Conservation (phyloP, 2,888 invertebrate species). For the Apotomis capreana region DNA sequence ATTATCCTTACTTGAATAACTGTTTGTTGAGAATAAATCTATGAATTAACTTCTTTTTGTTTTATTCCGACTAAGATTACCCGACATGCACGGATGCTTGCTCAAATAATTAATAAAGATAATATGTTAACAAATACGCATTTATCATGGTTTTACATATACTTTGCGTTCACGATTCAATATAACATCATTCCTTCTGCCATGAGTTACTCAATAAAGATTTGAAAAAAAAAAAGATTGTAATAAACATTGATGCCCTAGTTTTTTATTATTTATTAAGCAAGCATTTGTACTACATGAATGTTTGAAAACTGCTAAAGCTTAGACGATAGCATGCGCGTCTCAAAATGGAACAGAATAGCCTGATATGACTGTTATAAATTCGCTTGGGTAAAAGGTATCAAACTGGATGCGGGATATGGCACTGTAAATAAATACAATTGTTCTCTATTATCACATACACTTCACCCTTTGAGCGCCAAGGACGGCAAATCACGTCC, state of each 20-base stretch:
- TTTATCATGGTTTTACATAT: no score
- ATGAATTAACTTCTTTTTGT: conserved; percentile 63
- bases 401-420: not conserved
- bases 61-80: conserved; percentile 62
- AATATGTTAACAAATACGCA: not conserved
- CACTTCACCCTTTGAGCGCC: not conserved
- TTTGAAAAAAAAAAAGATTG: no score
- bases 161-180: no score
- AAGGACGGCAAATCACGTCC: no score
- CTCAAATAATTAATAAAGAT: not conserved
- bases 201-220: no score
- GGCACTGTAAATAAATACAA: not conserved
- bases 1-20: conserved; percentile 46
- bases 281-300: conserved; percentile 9
- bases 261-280: not conserved
- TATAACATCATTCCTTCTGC: no score
- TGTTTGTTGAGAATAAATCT: conserved; percentile 66
- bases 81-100: conserved; percentile 9
- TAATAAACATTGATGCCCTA: no score
- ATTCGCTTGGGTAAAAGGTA: conserved; percentile 4
- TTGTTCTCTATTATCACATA: not conserved
- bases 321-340: conserved; percentile 20
- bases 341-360: not conserved
- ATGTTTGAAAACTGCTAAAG: not conserved
- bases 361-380: not conserved